Conservation (phyloP, 2,113 vertebrate species). For the Pollachius pollachius region DNA sequence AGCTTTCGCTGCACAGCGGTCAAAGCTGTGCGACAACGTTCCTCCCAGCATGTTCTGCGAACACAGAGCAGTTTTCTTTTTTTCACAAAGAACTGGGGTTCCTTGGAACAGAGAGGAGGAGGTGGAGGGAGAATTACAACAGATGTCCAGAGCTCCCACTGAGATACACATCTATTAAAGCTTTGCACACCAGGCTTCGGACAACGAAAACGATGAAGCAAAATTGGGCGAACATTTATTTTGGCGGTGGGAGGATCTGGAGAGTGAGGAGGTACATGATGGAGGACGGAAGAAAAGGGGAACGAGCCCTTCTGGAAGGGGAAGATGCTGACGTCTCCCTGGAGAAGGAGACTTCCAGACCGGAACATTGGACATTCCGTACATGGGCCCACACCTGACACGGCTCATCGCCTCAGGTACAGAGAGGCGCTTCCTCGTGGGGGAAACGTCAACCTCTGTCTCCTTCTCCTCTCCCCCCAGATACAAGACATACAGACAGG, state of each 20-base stretch:
- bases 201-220: constrained; percentile 35
- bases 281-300: not conserved
- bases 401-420: constrained; percentile 42
- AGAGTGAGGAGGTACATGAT: not conserved
- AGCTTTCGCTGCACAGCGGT: constrained; percentile 53
- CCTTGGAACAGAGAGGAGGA: constrained; percentile 19
- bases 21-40: constrained; percentile 54
- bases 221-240: not conserved
- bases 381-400: constrained; percentile 53
- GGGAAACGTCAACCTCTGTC: too few species aligned
- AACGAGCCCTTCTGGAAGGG: not conserved
- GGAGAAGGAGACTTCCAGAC: constrained; percentile 51
- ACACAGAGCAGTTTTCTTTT: constrained; percentile 33
- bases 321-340: constrained; percentile 46
- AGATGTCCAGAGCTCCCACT: constrained; percentile 35
- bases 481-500: too few species aligned
- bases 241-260: constrained; percentile 12
- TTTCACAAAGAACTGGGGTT: not conserved
- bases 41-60: constrained; percentile 53
- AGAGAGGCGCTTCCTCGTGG: not conserved
- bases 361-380: constrained; percentile 57
- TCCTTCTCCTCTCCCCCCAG: too few species aligned
- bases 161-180: constrained; percentile 51
- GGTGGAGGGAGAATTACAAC: constrained; percentile 39
- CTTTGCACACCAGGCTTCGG: constrained; percentile 40